These are phyloP conservation scores for Melanostoma mellinum DNA, from an alignment of 2,888 invertebrate species.

Conservation along the genomic window DNA sequence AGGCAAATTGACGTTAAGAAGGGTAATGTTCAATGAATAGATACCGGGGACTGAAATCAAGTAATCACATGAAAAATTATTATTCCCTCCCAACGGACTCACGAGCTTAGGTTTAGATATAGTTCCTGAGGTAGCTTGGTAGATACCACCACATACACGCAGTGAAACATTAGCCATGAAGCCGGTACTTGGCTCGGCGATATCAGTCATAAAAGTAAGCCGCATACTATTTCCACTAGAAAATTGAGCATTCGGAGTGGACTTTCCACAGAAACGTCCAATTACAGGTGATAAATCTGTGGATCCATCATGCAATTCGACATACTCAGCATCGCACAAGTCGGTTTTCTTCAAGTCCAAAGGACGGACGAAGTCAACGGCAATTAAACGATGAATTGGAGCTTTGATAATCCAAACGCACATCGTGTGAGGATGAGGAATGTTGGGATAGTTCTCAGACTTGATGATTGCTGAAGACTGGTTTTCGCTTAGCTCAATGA, in stretches of 20 bases:
- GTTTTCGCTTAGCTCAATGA: conserved; percentile 79
- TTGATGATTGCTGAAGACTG: conserved; percentile 82
- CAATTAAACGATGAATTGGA: conserved; percentile 88
- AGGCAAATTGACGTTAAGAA: conserved; percentile 81
- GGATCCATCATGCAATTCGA: conserved; percentile 93
- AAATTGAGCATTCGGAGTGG: conserved; percentile 84
- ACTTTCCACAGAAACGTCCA: conserved; percentile 86
- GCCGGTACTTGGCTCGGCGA: conserved; percentile 88
- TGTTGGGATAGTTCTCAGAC: conserved; percentile 92
- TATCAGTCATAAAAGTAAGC: conserved; percentile 88
- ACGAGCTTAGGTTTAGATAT: conserved; percentile 88
- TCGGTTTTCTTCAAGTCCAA: conserved; percentile 85
- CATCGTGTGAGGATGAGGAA: conserved; percentile 90
- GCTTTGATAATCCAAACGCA: conserved; percentile 91
- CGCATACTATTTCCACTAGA: conserved; percentile 87
- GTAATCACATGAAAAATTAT: conserved; percentile 89
- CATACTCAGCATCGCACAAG: conserved; percentile 83
- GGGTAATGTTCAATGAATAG: conserved; percentile 82
- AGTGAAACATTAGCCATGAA: conserved; percentile 84
- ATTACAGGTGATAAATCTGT: conserved; percentile 87
- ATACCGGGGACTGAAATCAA: conserved; percentile 84
- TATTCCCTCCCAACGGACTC: conserved; percentile 82
- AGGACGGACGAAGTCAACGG: conserved; percentile 89
- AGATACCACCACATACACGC: conserved; percentile 87
- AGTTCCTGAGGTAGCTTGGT: conserved; percentile 84